A percentile compares a stretch with the other conserved stretches of the same genome.
Evolutionary conservation across 1,140 invertebrate species (phyloP).

Genomic region (Sesamia nonagrioides): DNA sequence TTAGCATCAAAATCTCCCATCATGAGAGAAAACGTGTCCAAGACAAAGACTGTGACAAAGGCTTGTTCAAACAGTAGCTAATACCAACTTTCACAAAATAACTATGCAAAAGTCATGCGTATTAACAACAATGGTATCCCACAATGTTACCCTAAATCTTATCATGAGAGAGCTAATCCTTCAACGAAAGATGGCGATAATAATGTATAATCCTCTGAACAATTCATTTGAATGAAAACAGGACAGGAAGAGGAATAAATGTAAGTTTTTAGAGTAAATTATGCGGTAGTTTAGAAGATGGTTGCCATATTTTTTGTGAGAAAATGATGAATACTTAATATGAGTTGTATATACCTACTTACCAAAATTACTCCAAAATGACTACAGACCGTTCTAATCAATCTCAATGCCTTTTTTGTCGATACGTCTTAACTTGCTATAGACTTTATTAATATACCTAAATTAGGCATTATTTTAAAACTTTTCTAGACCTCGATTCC

Average conservation of each 20-base stretch:
- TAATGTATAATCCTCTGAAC: constrained; percentile 71
- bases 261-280: not conserved
- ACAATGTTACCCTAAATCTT: constrained; percentile 64
- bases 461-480: too few species aligned
- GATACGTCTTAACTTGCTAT: too few species aligned
- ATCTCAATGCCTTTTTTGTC: too few species aligned
- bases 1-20: not conserved
- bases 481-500: too few species aligned
- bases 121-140: constrained; percentile 36
- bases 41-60: not conserved
- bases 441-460: too few species aligned
- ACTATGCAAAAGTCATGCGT: constrained; percentile 38
- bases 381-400: too few species aligned
- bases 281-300: too few species aligned
- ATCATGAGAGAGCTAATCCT: constrained; percentile 75
- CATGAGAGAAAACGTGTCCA: constrained; percentile 19
- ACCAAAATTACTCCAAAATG: too few species aligned
- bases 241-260: constrained; percentile 43
- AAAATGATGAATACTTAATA: too few species aligned
- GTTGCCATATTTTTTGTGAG: too few species aligned
- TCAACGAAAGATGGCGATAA: constrained; percentile 65
- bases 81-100: constrained; percentile 28
- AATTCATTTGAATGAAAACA: constrained; percentile 69
- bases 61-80: constrained; percentile 6
- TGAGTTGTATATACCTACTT: too few species aligned